Conservation (phyloP, 2,888 invertebrate genomes). For the Drepanosiphum platanoidis region DNA sequence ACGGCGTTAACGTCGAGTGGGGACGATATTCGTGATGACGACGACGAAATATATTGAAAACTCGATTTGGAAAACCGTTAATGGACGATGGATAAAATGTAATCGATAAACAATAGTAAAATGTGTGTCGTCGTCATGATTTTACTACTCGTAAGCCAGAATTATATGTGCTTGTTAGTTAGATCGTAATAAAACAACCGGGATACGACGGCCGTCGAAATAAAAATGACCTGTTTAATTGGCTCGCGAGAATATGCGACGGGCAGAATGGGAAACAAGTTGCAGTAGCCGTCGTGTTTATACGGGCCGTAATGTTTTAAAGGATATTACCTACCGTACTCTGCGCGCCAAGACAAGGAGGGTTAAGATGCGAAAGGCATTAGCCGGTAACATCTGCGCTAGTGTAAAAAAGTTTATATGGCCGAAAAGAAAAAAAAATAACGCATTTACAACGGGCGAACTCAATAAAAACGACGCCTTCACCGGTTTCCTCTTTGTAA, state of each 20-base stretch:
- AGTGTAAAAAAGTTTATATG: slow-evolving; percentile 59
- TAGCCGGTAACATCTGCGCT: slow-evolving; percentile 49
- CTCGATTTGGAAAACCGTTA: no score
- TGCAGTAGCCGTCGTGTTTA: not conserved
- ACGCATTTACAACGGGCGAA: slow-evolving; percentile 44
- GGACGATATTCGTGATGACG: no score
- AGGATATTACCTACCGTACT: slow-evolving; percentile 25
- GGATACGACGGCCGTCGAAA: not conserved
- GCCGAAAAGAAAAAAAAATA: slow-evolving; percentile 37
- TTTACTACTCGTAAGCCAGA: not conserved
- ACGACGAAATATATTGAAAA: no score
- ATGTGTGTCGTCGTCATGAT: not conserved
- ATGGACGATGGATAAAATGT: no score
- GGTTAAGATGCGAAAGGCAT: slow-evolving; percentile 28
- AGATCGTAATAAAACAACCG: not conserved
- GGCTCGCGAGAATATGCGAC: not conserved
- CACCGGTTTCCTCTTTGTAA: slow-evolving; percentile 43
- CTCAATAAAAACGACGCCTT: slow-evolving; percentile 44
- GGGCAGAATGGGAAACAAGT: not conserved
- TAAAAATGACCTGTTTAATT: slow-evolving; percentile 23
- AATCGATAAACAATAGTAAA: not conserved
- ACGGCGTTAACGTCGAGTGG: no score
- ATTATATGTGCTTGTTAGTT: not conserved
- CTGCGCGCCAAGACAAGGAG: not conserved
- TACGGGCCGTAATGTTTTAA: slow-evolving; percentile 27